A percentile compares a stretch with the other conserved stretches of the same genome.
phyloP scores from a whole-genome alignment of 2,888 invertebrate species.

The Lumbricus terrestris region DNA sequence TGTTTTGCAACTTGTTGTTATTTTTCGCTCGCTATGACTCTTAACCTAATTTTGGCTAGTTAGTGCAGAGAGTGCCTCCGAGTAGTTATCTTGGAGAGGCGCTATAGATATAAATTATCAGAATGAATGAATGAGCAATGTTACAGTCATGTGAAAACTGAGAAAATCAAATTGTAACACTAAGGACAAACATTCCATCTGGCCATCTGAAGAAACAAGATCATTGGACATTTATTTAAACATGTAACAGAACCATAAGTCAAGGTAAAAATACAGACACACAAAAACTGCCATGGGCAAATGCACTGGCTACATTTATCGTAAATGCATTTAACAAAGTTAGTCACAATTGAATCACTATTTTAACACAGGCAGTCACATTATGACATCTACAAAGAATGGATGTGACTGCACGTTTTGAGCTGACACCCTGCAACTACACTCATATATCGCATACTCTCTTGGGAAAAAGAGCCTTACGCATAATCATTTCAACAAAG shows the following conservation, averaged over 20 bases:
- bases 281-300: not conserved
- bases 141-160: not conserved
- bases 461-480: slow-evolving; percentile 87
- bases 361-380: not conserved
- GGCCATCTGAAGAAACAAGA: not conserved
- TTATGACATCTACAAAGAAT: slow-evolving; percentile 34
- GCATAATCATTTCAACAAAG: slow-evolving; percentile 87
- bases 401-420: slow-evolving; percentile 34
- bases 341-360: not conserved
- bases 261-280: not conserved
- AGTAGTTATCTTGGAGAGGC: too few species aligned
- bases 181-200: not conserved
- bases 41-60: too few species aligned
- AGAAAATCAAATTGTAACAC: not conserved
- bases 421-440: slow-evolving; percentile 37
- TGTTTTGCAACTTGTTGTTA: too few species aligned
- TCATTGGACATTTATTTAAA: not conserved
- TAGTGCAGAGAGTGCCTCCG: too few species aligned
- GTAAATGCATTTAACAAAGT: not conserved
- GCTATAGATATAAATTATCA: too few species aligned
- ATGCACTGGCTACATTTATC: not conserved
- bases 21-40: too few species aligned
- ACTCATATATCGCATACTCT: slow-evolving; percentile 39
- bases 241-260: not conserved
- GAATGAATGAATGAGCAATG: too few species aligned